A percentile compares a stretch with the other conserved stretches of the same genome.
Conservation (phyloP, 1,140 invertebrate genomes). For the Halyomorpha halys region DNA sequence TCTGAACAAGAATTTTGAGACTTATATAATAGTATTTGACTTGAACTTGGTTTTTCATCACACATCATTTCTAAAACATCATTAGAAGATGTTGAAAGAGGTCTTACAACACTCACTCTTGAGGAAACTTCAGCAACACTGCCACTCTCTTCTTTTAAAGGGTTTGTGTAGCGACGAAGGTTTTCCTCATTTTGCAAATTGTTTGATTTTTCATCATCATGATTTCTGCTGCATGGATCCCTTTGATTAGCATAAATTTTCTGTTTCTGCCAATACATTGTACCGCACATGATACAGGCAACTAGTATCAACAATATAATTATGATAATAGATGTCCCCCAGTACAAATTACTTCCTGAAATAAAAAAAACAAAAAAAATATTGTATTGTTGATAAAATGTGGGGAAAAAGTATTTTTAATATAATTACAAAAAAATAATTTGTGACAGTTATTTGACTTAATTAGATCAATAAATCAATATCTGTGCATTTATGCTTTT, state of each 20-base stretch:
- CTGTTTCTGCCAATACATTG: conserved; percentile 41
- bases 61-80: conserved; percentile 54
- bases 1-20: conserved; percentile 59
- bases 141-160: conserved; percentile 40
- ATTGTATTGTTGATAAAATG: not conserved
- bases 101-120: conserved; percentile 47
- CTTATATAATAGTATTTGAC: conserved; percentile 55
- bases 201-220: conserved; percentile 76
- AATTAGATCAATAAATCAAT: too few species aligned
- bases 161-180: conserved; percentile 55
- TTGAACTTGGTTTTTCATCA: conserved; percentile 40
- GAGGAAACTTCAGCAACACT: conserved; percentile 30
- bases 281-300: conserved; percentile 37
- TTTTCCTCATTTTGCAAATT: conserved; percentile 86
- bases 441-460: not conserved
- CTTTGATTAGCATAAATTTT: conserved; percentile 30
- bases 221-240: conserved; percentile 43
- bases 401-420: not conserved
- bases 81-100: conserved; percentile 41
- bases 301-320: conserved; percentile 43
- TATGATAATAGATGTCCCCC: conserved; percentile 38
- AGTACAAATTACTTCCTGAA: conserved; percentile 34
- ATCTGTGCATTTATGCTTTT: too few species aligned
- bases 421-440: not conserved
- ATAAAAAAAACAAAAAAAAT: not conserved